Base-by-base conservation (phyloP, 1,140 invertebrate species). In the Cotesia chilonis region DNA sequence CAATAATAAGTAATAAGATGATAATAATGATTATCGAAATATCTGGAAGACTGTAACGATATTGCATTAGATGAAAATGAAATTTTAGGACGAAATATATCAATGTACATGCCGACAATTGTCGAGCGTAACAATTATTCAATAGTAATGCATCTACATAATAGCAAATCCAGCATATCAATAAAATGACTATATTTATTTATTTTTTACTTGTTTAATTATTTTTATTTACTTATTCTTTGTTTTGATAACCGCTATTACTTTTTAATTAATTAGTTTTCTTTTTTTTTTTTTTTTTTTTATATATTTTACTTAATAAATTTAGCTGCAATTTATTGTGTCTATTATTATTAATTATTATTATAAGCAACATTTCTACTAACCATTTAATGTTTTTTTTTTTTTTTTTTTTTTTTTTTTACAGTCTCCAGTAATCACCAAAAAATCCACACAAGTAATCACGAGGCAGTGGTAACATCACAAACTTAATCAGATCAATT, bases 391-490 rank as follows among this genome's bases (percentile, higher is more conserved):
- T 20, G 6, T 55, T 59, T 59, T 10, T 20, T 12, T 55, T 59
- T 59, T 9, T 59, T 3, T 59, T 7, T 35, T 28, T 20, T 59
- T 59, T 59, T 20, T 7, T 9, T 59, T 59, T 59, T 6, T 59
- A 59, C 57, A 63, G 36, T 38, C 28, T 35, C 59, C 35, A 28
- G 12, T 63, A 63, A 38, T 63, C 14, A 55, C n/a, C 66, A 17
- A 20, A 68, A 57, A 57, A 17, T 38, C 14, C 38, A 28, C 12
- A 70, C 28, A 41, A 47, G 38, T 61, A n/a, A n/a, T 36, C 37
- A 10, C 37, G 70, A 47, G 41, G 70, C 70, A 71, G 70, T 71
- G 70, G 70, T 71, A 71, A 64, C 70, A 71, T 51, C 70, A 52
- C 51, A 61, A n/a, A 41, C 36, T 14, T 35, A 51, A 41, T 28